Percentiles rank a stretch among this genome's conserved stretches.
Conservation (phyloP, 2,113 vertebrate species). For the Erpornis zantholeuca region DNA sequence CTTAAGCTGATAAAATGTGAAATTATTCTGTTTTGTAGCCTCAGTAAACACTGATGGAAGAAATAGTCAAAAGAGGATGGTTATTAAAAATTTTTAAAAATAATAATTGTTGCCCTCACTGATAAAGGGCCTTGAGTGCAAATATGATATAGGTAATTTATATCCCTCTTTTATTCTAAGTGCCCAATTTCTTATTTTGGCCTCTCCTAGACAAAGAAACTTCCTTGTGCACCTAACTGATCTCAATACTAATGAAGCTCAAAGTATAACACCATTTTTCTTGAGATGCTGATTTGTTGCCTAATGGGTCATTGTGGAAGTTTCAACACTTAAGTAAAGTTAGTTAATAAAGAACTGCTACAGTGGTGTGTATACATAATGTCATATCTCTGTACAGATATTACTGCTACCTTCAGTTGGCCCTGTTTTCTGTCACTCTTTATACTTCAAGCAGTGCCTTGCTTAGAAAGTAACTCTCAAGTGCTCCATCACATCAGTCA, state of each 20-base stretch:
- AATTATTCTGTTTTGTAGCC: neutral
- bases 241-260: neutral
- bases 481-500: neutral
- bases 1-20: neutral
- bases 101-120: neutral
- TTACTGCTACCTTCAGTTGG: neutral
- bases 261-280: neutral
- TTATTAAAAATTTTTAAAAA: neutral
- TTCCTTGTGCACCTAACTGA: neutral
- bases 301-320: neutral
- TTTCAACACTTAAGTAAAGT: neutral
- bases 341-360: slow-evolving; percentile 1
- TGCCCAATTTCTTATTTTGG: neutral
- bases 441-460: neutral
- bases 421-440: neutral
- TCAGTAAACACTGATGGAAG: neutral
- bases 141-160: neutral
- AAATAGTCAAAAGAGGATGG: neutral
- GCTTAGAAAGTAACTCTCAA: neutral
- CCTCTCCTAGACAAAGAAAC: slow-evolving; percentile 23
- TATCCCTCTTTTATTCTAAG: neutral
- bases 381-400: neutral
- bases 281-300: slow-evolving; percentile 12
- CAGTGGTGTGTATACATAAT: neutral
- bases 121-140: neutral